Evolutionary conservation across 2,113 vertebrate species (phyloP).

Genomic region (Tamias sibiricus): DNA sequence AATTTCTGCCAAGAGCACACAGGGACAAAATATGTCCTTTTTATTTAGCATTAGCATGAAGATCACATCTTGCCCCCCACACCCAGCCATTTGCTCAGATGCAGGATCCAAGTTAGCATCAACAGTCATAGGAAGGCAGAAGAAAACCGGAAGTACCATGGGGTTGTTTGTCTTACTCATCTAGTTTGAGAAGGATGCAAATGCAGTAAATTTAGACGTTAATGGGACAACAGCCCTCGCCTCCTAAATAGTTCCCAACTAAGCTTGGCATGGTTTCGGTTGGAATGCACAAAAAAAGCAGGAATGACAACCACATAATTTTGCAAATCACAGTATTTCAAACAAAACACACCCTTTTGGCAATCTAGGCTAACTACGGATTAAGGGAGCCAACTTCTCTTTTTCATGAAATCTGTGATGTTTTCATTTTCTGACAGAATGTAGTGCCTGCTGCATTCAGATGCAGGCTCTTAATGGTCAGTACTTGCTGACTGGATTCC

Average conservation of each 20-base stretch:
- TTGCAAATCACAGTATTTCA: conserved; percentile 69
- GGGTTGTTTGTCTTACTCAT: conserved; percentile 21
- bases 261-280: conserved; percentile 7
- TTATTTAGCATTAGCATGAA: background rate
- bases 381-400: background rate
- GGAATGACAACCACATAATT: conserved; percentile 55
- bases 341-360: conserved; percentile 71
- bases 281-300: conserved; percentile 40
- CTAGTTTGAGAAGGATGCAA: conserved; percentile 21
- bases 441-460: background rate
- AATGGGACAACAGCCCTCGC: background rate
- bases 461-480: background rate
- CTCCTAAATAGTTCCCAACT: background rate
- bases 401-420: conserved; percentile 43
- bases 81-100: background rate
- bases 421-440: conserved; percentile 37
- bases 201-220: conserved; percentile 39
- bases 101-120: background rate
- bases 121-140: background rate
- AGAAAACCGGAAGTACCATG: background rate
- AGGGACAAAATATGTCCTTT: background rate
- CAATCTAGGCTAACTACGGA: conserved; percentile 41
- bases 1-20: background rate
- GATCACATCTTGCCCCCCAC: background rate
- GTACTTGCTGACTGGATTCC: background rate